These are phyloP conservation scores for Dascyllus trimaculatus DNA, from an alignment of 2,113 vertebrate species.

Conservation along the genomic window DNA sequence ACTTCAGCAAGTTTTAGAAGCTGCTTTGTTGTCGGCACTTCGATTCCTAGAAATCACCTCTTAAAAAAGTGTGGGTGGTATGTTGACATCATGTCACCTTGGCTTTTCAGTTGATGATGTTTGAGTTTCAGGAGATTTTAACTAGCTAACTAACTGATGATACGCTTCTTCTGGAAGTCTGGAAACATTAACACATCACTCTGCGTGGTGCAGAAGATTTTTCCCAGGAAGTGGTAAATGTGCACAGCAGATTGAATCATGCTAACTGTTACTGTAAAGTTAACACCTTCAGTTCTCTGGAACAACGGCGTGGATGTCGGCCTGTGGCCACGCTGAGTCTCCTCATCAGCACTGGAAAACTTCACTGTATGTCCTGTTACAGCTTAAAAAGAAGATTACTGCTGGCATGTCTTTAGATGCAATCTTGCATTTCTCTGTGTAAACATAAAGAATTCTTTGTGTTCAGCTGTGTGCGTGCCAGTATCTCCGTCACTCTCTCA, in stretches of 20 bases:
- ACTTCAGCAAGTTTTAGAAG: not conserved
- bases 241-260: slow-evolving; percentile 29
- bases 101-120: slow-evolving; percentile 19
- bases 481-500: slow-evolving; percentile 10
- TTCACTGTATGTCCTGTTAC: slow-evolving; percentile 1
- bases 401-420: slow-evolving; percentile 32
- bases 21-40: slow-evolving; percentile 5
- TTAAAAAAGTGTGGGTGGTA: slow-evolving; percentile 23
- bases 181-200: slow-evolving; percentile 58
- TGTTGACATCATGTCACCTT: slow-evolving; percentile 10
- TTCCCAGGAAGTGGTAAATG: slow-evolving; percentile 47
- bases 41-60: slow-evolving; percentile 50
- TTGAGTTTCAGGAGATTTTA: slow-evolving; percentile 30
- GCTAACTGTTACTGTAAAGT: slow-evolving; percentile 24
- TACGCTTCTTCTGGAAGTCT: slow-evolving; percentile 26
- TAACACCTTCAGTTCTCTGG: not conserved
- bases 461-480: slow-evolving; percentile 13
- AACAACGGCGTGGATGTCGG: not conserved
- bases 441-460: slow-evolving; percentile 50
- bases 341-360: not conserved
- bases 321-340: not conserved
- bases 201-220: not conserved
- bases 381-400: slow-evolving; percentile 45
- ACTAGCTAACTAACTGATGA: not conserved
- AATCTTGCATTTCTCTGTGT: slow-evolving; percentile 36